Evolutionary conservation across 2,797 vertebrate genomes (phyloP).

Genomic region (Oreonectes daqikongensis): DNA sequence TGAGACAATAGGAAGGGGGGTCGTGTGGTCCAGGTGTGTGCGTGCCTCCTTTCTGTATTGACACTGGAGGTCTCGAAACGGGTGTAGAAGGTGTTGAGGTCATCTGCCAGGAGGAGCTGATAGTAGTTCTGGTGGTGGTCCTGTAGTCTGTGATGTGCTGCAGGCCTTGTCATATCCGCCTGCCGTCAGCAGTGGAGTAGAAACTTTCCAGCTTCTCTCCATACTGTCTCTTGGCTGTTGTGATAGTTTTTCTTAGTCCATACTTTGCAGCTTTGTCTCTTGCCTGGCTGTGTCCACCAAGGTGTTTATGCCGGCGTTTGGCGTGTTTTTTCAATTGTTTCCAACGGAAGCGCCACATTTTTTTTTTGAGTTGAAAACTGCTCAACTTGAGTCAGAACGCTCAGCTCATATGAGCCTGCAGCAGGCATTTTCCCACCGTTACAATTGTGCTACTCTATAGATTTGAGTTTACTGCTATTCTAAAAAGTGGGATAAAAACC

Average conservation of each 20-base stretch:
- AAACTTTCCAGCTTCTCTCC: conserved; percentile 13
- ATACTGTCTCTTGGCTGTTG: conserved; percentile 9
- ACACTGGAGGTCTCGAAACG: background rate
- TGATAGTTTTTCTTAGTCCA: background rate
- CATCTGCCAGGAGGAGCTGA: background rate
- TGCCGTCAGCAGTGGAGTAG: background rate
- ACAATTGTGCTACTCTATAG: no score
- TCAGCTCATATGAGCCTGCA: no score
- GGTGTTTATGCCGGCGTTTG: no score
- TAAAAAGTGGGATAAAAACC: no score
- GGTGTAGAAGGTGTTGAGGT: background rate
- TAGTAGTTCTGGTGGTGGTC: background rate
- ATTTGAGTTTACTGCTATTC: no score
- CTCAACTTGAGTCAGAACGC: no score
- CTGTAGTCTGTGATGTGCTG: conserved; percentile 2
- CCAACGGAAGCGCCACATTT: no score
- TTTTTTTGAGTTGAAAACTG: no score
- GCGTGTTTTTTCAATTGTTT: no score
- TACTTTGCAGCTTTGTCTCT: conserved; percentile 1
- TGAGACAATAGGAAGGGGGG: background rate
- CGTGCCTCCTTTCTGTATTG: background rate
- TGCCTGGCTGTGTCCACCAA: no score
- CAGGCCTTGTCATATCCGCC: background rate
- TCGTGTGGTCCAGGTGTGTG: background rate
- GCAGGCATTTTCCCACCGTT: no score